Evolutionary conservation across 2,113 vertebrate species (phyloP).

Genomic region (Crypturellus undulatus): DNA sequence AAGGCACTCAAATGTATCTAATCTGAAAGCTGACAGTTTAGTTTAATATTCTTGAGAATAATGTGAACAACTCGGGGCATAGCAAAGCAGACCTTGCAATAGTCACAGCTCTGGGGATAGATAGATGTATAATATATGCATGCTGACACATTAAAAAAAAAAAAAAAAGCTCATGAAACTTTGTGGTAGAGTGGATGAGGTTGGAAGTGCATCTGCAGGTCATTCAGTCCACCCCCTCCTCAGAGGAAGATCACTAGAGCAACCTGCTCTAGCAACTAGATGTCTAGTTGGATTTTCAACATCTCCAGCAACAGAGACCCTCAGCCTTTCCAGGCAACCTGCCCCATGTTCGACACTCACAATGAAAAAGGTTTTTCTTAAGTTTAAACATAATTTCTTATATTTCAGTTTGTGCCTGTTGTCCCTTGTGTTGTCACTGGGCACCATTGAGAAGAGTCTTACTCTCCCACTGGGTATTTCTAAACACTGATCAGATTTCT

Average conservation of each 20-base stretch:
- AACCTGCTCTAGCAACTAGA: background rate
- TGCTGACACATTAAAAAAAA: background rate
- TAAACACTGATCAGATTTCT: background rate
- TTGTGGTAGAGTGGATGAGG: background rate
- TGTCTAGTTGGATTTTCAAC: background rate
- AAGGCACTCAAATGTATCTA: background rate
- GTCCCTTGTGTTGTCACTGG: background rate
- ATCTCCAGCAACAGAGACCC: background rate
- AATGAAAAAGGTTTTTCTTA: background rate
- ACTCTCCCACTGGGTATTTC: background rate
- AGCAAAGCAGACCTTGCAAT: background rate
- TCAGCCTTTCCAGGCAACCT: background rate
- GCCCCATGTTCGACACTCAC: background rate
- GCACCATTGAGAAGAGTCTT: too few species aligned
- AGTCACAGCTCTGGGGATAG: background rate
- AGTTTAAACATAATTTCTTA: background rate
- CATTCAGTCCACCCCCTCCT: background rate
- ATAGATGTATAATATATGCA: background rate
- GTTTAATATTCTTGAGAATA: background rate
- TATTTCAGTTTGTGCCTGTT: background rate
- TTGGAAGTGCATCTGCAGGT: background rate
- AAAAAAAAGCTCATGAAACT: background rate
- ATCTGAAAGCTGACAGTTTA: slow-evolving; percentile 52
- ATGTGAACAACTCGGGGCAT: background rate
- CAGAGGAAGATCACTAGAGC: too few species aligned